A percentile compares a stretch with the other conserved stretches of the same genome.
These are phyloP conservation scores for Sebastes diaconus DNA, from an alignment of 2,797 vertebrate genomes.

Conservation along the genomic window DNA sequence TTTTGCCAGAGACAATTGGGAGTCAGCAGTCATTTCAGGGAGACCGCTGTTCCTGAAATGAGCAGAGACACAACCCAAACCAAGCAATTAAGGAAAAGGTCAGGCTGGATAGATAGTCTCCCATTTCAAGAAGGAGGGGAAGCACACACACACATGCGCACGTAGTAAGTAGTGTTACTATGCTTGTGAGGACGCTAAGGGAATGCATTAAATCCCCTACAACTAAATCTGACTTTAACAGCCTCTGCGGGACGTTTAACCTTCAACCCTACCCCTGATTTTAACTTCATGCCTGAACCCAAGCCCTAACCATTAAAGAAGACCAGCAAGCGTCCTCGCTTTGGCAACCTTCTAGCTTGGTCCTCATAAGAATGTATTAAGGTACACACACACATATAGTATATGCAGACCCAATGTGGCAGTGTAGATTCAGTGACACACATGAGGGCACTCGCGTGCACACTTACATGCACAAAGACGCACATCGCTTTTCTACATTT, in stretches of 20 bases:
- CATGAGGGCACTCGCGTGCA: background rate
- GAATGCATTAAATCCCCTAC: conserved; percentile 18
- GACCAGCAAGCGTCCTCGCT: background rate
- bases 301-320: background rate
- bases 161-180: conserved; percentile 33
- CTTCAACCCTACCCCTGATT: background rate
- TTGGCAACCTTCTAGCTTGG: background rate
- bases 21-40: conserved; percentile 72
- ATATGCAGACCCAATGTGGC: background rate
- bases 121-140: conserved; percentile 54
- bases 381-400: background rate
- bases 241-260: background rate
- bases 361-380: conserved; percentile 10
- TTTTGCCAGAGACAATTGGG: conserved; percentile 69
- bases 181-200: conserved; percentile 4
- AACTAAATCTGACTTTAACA: conserved; percentile 11
- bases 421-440: conserved; percentile 7
- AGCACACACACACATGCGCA: background rate
- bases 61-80: conserved; percentile 72
- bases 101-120: conserved; percentile 74
- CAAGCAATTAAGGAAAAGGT: conserved; percentile 81
- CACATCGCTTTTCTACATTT: conserved; percentile 41
- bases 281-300: background rate
- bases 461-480: conserved; percentile 28
- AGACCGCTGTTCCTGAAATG: conserved; percentile 60